phyloP scores from a whole-genome alignment of 2,113 vertebrate species.

The Varanus salvator region DNA sequence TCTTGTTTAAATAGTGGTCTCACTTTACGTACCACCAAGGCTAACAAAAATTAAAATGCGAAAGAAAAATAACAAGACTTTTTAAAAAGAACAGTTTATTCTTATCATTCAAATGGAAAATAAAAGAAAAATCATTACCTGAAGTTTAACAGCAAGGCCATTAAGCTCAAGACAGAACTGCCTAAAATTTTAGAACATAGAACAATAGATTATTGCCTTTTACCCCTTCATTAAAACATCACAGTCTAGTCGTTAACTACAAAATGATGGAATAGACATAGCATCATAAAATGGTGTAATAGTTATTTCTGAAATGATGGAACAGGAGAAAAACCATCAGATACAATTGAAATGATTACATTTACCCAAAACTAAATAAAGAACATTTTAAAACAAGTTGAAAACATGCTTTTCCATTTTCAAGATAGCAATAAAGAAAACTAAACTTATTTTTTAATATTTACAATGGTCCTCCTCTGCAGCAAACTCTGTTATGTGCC shows the following conservation, averaged over 20 bases:
- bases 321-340: neutral
- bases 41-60: neutral
- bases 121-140: conserved; percentile 81
- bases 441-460: neutral
- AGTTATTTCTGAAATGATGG: conserved; percentile 3
- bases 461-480: neutral
- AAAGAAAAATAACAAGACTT: neutral
- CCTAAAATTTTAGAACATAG: conserved; percentile 78
- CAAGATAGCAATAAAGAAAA: neutral
- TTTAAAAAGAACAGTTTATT: neutral
- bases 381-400: neutral
- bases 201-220: conserved; percentile 44
- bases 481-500: neutral
- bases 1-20: neutral
- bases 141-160: conserved; percentile 97
- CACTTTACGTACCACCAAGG: neutral
- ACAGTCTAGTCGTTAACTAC: neutral
- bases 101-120: neutral
- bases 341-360: neutral
- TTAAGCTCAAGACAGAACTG: conserved; percentile 99
- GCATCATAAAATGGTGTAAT: neutral
- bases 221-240: neutral
- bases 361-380: neutral
- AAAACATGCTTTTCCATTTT: neutral
- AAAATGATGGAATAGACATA: neutral